Conservation (phyloP, 2,888 invertebrate genomes). For the Dryobotodes eremita region DNA sequence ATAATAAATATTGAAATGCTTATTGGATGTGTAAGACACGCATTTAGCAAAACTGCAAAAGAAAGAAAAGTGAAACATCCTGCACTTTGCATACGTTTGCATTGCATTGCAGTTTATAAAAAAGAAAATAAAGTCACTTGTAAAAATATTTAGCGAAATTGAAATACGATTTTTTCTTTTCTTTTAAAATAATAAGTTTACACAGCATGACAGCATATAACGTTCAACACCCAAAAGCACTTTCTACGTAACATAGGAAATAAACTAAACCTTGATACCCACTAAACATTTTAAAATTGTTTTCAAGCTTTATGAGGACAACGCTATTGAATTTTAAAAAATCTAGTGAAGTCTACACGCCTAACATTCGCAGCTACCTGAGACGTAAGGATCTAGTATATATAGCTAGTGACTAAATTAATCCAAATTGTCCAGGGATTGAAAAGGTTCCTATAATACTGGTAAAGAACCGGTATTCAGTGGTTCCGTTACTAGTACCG, state of each 20-base stretch:
- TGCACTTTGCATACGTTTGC: not conserved
- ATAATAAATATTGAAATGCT: not conserved
- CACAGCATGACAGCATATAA: not conserved
- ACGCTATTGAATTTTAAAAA: not conserved
- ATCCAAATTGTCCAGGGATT: too few relatives aligned
- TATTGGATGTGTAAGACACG: not conserved
- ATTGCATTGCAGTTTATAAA: constrained; percentile 6
- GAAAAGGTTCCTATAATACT: too few relatives aligned
- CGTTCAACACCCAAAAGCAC: not conserved
- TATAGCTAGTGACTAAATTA: not conserved
- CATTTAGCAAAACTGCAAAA: constrained; percentile 7
- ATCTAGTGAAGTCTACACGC: not conserved
- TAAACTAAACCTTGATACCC: not conserved
- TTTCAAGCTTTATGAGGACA: not conserved
- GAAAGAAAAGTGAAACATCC: constrained; percentile 1
- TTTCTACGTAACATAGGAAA: not conserved
- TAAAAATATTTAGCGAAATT: not conserved
- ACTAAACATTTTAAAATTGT: not conserved
- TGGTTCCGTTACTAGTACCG: too few relatives aligned
- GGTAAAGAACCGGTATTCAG: too few relatives aligned
- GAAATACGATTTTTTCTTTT: not conserved
- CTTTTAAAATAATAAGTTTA: not conserved
- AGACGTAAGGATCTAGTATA: not conserved
- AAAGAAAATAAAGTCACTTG: not conserved
- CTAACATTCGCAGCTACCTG: not conserved